phyloP scores from a whole-genome alignment of 2,113 vertebrate genomes.

The Sander vitreus region DNA sequence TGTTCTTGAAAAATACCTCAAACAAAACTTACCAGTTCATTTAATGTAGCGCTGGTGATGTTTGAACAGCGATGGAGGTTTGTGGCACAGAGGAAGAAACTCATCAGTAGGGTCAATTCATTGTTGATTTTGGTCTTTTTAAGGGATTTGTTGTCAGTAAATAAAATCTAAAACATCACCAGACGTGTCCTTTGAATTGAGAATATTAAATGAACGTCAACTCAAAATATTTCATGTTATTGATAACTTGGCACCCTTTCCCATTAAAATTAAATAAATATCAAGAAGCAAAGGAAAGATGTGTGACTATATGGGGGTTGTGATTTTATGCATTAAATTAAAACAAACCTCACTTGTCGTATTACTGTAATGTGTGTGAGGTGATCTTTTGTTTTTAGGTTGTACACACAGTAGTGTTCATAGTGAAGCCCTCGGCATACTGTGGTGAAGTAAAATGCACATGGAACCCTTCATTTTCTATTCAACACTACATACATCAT shows the following conservation, averaged over 20 bases:
- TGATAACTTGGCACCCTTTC: not conserved
- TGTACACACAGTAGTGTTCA: not conserved
- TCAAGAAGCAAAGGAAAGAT: not conserved
- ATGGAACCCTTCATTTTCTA: not conserved
- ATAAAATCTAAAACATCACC: not conserved
- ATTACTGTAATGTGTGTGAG: too few relatives aligned
- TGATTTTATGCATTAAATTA: not conserved
- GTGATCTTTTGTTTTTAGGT: not conserved
- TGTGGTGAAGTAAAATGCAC: not conserved
- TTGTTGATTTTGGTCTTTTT: not conserved
- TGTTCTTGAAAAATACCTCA: not conserved
- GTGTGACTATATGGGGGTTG: not conserved
- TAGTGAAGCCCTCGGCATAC: too few relatives aligned
- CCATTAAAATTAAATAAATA: not conserved
- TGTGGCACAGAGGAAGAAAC: not conserved
- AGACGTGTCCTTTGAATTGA: not conserved
- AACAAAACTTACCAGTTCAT: slow-evolving; percentile 6
- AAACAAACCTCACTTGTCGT: not conserved
- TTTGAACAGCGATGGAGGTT: not conserved
- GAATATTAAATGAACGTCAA: not conserved
- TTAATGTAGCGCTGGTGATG: not conserved
- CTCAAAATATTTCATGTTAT: not conserved
- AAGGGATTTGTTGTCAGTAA: not conserved
- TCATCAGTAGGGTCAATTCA: not conserved
- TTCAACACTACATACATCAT: not conserved